Base-by-base conservation (phyloP, 2,113 vertebrate genomes). In the Ceyx melanurus region DNA sequence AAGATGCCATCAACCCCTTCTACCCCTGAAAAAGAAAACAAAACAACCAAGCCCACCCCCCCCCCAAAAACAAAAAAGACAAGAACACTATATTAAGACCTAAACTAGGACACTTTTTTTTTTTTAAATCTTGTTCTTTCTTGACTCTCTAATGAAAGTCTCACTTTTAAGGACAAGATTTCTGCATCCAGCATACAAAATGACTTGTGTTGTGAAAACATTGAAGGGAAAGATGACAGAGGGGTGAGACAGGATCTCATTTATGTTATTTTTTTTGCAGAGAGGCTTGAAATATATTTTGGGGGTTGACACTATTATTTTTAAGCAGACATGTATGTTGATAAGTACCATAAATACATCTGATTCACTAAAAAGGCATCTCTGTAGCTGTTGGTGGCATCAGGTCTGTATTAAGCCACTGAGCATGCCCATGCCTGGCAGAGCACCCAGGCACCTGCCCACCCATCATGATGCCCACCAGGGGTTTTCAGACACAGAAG, bases 251-350 rank as follows among this genome's bases (percentile, higher is more conserved):
- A 11, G 33, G 18, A 14, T 78, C 10, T 53, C 9, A 14, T 11
- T 72, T 9, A 31, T 26, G 11, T 11, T 0, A 0, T 53, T 40
- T 82, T 40, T 83, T 77, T 45, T 11, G 0, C 22, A 9, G 8
- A 19, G 37, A 28, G 19, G 21, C 4, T 10, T 40, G 19, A 7
- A 13, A 4, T 8, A 4, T 3, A 1, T 64, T 26, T 6, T 4
- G 67, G 19, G n/a, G 4, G 1, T 17, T 6, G 20, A 21, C 12
- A 14, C 7, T 43, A 2, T 37, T 89, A 18, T 40, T 72, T 85
- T 19, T 3, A 15, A 8, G 37, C 45, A 35, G 68, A 50, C n/a
- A 2, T 9, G 3, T 3, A 6, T 21, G 43, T 16, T n/a, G 60
- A 12, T 4, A 31, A 45, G 25, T 54, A 10, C 31, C 23, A 35